A percentile compares a stretch with the other conserved stretches of the same genome.
These are phyloP conservation scores for Callocephalon fimbriatum DNA, from an alignment of 2,113 vertebrate genomes.

Conservation along the genomic window DNA sequence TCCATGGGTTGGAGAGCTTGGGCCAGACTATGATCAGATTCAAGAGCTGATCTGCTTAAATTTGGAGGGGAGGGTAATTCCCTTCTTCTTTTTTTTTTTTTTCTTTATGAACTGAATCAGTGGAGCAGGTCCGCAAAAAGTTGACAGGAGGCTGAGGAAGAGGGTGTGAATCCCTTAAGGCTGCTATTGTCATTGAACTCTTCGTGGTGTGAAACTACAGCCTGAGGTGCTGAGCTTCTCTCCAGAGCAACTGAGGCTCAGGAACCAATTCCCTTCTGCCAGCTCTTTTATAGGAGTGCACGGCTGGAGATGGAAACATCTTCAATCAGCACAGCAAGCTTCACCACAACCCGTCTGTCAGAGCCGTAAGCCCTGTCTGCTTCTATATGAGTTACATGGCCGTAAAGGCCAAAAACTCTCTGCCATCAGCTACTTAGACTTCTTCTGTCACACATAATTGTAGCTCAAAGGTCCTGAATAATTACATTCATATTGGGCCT, in stretches of 20 bases:
- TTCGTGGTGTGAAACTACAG: neutral
- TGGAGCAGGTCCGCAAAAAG: neutral
- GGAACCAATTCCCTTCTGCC: conserved; percentile 26
- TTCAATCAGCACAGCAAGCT: conserved; percentile 24
- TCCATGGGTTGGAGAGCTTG: neutral
- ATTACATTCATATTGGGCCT: neutral
- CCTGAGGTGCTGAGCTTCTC: conserved; percentile 53
- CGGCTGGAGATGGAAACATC: conserved; percentile 23
- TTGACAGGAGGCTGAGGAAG: conserved; percentile 14
- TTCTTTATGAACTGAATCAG: neutral
- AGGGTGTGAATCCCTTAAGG: conserved; percentile 55
- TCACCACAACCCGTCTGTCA: neutral
- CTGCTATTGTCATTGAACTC: conserved; percentile 30
- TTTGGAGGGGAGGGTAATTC: neutral
- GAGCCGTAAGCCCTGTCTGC: conserved; percentile 14
- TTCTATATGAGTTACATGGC: neutral
- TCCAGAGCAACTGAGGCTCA: neutral
- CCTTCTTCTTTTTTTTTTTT: fast-evolving
- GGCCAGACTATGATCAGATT: neutral
- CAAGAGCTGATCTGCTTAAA: neutral
- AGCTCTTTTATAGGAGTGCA: conserved; percentile 16
- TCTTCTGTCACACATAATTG: conserved; percentile 20
- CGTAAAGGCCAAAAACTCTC: neutral
- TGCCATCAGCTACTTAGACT: neutral
- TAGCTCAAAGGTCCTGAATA: conserved; percentile 47